Evolutionary conservation across 2,797 vertebrate genomes (phyloP).

Genomic region (Lepilemur septentrionalis): DNA sequence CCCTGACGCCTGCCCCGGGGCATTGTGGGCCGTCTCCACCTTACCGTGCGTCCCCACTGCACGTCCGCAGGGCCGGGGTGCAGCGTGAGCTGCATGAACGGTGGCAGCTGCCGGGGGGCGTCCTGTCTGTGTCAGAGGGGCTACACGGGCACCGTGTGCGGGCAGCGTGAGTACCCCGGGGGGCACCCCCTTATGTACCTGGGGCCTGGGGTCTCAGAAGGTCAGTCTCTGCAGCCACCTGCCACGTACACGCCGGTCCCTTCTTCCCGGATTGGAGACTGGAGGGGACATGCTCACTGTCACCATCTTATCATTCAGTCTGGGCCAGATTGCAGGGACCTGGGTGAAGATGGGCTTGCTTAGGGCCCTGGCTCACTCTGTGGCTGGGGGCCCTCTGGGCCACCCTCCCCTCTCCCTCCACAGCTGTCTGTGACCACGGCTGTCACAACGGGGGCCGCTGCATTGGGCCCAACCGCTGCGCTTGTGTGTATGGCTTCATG

Average conservation of each 20-base stretch:
- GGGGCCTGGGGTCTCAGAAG: no score
- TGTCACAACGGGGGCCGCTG: conserved; percentile 53
- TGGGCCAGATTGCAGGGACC: neutral
- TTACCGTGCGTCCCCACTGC: neutral
- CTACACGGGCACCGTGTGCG: conserved; percentile 92
- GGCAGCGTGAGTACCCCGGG: conserved; percentile 90
- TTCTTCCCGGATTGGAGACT: neutral
- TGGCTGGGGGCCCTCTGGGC: neutral
- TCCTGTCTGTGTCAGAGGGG: conserved; percentile 92
- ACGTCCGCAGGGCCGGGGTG: conserved; percentile 89
- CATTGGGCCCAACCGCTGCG: conserved; percentile 27
- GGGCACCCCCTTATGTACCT: fast-evolving
- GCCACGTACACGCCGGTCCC: fast-evolving
- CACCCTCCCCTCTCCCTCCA: neutral
- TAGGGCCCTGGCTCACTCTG: neutral
- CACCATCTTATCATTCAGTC: neutral
- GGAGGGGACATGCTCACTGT: neutral
- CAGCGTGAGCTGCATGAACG: conserved; percentile 93
- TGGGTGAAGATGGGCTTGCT: neutral
- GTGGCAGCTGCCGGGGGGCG: conserved; percentile 91
- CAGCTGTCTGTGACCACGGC: conserved; percentile 24
- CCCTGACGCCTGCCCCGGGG: neutral
- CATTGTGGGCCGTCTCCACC: neutral
- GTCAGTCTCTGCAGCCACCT: neutral
- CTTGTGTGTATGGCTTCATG: conserved; percentile 56